Conservation (phyloP, 2,888 invertebrate genomes). For the Helobdella robusta region DNA sequence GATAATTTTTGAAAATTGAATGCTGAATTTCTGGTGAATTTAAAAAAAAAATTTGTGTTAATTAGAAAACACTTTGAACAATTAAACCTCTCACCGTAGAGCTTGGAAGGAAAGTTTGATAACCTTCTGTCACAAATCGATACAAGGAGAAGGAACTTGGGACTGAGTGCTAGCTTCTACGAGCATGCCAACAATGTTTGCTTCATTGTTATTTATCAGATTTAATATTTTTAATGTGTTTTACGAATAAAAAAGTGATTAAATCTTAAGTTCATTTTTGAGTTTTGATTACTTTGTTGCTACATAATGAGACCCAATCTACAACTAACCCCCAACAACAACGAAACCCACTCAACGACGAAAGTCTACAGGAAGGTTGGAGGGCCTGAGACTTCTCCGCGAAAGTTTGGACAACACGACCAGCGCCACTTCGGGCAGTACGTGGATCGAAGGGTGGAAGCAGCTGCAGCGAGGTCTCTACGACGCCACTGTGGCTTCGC, state of each 20-base stretch:
- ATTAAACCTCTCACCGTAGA: too few species aligned
- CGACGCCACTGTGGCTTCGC: conserved; percentile 60
- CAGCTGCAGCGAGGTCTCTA: conserved; percentile 59
- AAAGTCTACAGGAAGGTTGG: conserved; percentile 63
- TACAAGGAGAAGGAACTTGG: conserved; percentile 60
- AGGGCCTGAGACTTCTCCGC: conserved; percentile 65
- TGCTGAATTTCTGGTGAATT: too few species aligned
- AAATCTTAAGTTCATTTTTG: too few species aligned
- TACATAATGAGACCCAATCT: too few species aligned
- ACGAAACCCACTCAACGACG: too few species aligned
- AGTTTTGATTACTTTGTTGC: too few species aligned
- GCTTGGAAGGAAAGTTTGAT: conserved; percentile 45
- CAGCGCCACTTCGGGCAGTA: conserved; percentile 58
- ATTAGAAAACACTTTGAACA: too few species aligned
- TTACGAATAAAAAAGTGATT: too few species aligned
- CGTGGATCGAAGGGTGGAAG: conserved; percentile 61
- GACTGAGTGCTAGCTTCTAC: conserved; percentile 64
- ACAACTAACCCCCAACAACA: too few species aligned
- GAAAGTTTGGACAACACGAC: conserved; percentile 60
- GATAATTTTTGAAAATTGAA: too few species aligned
- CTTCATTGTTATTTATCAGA: too few species aligned
- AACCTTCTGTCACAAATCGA: conserved; percentile 65
- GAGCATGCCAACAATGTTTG: conserved; percentile 60
- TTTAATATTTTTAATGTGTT: background rate
- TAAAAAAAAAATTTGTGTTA: too few species aligned